Conservation (phyloP, 2,888 invertebrate species). For the Xestobium rufovillosum region DNA sequence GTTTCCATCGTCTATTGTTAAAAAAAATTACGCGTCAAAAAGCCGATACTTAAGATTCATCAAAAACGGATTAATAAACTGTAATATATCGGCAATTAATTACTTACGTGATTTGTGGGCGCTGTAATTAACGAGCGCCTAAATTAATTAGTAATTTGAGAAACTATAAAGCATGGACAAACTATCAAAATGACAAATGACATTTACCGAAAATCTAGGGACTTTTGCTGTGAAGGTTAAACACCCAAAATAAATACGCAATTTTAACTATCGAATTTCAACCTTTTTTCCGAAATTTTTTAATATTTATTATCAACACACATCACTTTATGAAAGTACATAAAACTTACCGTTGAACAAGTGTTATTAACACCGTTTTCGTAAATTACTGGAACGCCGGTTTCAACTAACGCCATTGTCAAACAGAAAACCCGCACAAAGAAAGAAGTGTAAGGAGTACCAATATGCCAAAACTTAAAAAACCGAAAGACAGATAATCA, state of each 20-base stretch:
- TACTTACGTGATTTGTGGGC: too few relatives aligned
- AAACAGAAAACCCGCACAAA: too few relatives aligned
- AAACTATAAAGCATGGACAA: not conserved
- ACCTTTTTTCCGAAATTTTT: not conserved
- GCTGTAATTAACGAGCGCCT: not conserved
- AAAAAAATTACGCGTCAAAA: conserved; percentile 8
- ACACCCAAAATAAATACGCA: not conserved
- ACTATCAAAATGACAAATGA: too few relatives aligned
- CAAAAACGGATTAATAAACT: conserved; percentile 1
- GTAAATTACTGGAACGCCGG: conserved; percentile 21
- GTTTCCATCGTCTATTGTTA: conserved; percentile 42
- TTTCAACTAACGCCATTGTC: conserved; percentile 26
- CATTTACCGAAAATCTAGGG: conserved; percentile 3
- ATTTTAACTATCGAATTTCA: not conserved
- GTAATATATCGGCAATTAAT: too few relatives aligned
- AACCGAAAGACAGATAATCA: too few relatives aligned
- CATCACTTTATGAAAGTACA: not conserved
- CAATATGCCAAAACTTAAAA: too few relatives aligned
- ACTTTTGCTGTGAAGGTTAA: too few relatives aligned
- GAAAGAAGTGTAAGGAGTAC: too few relatives aligned
- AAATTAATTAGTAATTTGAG: not conserved
- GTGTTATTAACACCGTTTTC: conserved; percentile 26
- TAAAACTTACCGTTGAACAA: conserved; percentile 24
- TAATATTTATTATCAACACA: not conserved
- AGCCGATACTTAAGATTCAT: not conserved